A percentile compares a stretch with the other conserved stretches of the same genome.
These are phyloP conservation scores for Vireo griseus DNA, from an alignment of 2,797 vertebrate species.

Conservation along the genomic window DNA sequence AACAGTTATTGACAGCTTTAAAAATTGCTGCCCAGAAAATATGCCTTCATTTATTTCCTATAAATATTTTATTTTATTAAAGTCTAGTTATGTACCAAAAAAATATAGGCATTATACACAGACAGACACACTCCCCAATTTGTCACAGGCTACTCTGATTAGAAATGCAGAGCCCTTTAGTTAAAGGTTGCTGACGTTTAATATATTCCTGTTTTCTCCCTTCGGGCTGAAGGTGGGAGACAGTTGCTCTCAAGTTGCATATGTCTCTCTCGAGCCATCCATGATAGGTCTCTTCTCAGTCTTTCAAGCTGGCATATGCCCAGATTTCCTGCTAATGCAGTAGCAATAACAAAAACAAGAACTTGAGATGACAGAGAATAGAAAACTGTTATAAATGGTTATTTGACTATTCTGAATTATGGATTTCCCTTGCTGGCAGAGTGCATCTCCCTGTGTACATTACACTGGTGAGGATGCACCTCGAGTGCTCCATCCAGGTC, in stretches of 20 bases:
- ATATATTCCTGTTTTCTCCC: constrained; percentile 52
- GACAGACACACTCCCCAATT: background rate
- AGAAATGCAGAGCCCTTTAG: background rate
- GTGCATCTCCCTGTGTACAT: rapidly evolving
- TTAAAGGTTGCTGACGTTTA: background rate
- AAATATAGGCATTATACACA: background rate
- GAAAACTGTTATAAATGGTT: constrained; percentile 4
- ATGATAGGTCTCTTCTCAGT: constrained; percentile 35
- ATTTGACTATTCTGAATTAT: background rate
- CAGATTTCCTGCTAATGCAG: constrained; percentile 25
- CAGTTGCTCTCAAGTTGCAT: constrained; percentile 35
- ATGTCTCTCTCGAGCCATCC: background rate
- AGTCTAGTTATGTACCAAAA: background rate
- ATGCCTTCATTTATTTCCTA: constrained; percentile 56
- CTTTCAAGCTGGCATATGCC: constrained; percentile 34
- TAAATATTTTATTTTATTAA: constrained; percentile 57
- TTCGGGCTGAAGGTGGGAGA: constrained; percentile 15
- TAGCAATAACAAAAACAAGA: constrained; percentile 27
- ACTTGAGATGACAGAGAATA: background rate
- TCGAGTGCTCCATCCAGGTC: background rate
- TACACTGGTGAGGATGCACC: background rate
- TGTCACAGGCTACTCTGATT: background rate
- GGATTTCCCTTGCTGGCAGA: background rate
- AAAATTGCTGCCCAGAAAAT: constrained; percentile 50
- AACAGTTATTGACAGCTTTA: constrained; percentile 57